Conservation (phyloP, 2,888 invertebrate species). For the Oxystoma pomonae region DNA sequence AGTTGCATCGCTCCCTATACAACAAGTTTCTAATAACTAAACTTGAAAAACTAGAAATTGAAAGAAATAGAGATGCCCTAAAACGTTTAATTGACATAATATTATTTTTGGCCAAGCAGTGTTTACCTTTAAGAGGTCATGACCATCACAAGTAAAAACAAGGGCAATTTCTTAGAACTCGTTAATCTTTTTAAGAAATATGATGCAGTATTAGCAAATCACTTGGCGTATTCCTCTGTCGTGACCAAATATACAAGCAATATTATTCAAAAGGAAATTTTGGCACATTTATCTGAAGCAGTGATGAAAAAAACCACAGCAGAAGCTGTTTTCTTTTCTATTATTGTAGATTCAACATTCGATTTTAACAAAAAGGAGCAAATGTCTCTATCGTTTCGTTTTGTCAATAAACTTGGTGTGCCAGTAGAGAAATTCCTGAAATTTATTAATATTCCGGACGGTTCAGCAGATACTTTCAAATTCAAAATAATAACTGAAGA, state of each 20-base stretch:
- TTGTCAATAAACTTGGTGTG: slow-evolving; percentile 4
- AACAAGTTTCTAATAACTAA: not conserved
- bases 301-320: too few species aligned
- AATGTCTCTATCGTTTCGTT: slow-evolving; percentile 4
- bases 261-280: too few species aligned
- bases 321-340: too few species aligned
- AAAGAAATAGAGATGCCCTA: not conserved
- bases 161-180: not conserved
- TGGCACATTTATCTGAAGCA: too few species aligned
- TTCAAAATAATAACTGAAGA: slow-evolving; percentile 4
- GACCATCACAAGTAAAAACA: not conserved
- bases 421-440: slow-evolving; percentile 5
- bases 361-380: too few species aligned
- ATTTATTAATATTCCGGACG: slow-evolving; percentile 3
- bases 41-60: not conserved
- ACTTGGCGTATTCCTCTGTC: too few species aligned
- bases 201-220: too few species aligned
- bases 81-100: not conserved
- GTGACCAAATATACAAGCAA: too few species aligned
- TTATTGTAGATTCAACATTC: too few species aligned
- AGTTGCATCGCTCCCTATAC: not conserved
- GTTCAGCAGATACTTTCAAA: slow-evolving; percentile 8
- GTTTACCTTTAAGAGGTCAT: not conserved
- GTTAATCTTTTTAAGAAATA: not conserved
- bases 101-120: not conserved